Evolutionary conservation across 2,888 invertebrate species (phyloP).

Genomic region (Rhamphomyia laevipes): DNA sequence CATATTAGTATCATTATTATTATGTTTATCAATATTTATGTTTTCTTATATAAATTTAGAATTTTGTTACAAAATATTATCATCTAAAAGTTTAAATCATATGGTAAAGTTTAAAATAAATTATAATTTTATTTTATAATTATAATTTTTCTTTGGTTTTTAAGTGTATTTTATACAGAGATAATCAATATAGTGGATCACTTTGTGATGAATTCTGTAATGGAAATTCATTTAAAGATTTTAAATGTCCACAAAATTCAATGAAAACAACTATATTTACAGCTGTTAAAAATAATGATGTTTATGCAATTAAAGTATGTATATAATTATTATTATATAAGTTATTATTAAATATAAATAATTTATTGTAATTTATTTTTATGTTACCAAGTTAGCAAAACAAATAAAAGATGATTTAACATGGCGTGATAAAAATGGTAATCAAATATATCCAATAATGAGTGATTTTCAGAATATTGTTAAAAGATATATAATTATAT

Average conservation of each 20-base stretch:
- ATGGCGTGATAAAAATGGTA: conserved; percentile 29
- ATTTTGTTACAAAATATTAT: conserved; percentile 33
- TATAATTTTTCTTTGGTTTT: conserved; percentile 1
- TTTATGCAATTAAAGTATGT: conserved; percentile 31
- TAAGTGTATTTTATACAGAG: conserved; percentile 30
- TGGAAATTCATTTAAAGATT: conserved; percentile 28
- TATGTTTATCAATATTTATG: conserved; percentile 25
- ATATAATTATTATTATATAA: neutral
- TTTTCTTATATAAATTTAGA: conserved; percentile 33
- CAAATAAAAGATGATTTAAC: conserved; percentile 28
- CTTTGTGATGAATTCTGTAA: conserved; percentile 32
- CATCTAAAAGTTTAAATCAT: conserved; percentile 28
- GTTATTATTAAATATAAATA: too few species aligned
- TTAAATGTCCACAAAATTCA: conserved; percentile 30
- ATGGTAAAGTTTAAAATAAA: conserved; percentile 24
- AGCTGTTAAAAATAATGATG: conserved; percentile 32
- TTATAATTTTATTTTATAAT: neutral
- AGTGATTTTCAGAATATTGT: conserved; percentile 34
- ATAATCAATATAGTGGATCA: conserved; percentile 30
- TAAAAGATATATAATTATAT: conserved; percentile 31
- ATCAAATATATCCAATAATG: conserved; percentile 27
- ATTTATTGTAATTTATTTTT: neutral
- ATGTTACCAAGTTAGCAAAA: conserved; percentile 23
- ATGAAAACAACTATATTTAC: conserved; percentile 33
- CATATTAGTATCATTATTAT: conserved; percentile 24